A percentile compares a stretch with the other conserved stretches of the same genome.
Conservation (phyloP, 2,113 vertebrate genomes). For the Cyanoramphus novaezelandiae region DNA sequence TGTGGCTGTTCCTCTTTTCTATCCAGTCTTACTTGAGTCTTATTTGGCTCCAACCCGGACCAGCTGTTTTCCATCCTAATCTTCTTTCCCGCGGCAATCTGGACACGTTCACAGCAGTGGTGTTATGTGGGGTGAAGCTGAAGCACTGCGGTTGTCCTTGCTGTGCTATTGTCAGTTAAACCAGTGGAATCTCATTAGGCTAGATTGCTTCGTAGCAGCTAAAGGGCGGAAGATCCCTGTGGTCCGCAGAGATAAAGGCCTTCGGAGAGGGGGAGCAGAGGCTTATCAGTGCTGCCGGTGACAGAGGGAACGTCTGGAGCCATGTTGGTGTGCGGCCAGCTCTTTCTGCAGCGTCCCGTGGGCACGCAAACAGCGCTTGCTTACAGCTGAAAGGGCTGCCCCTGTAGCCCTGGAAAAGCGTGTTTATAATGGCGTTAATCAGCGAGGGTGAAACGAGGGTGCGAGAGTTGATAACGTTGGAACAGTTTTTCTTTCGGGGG, state of each 20-base stretch:
- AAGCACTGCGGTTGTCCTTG: not conserved
- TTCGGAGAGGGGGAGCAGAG: not conserved
- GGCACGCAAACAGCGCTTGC: not conserved
- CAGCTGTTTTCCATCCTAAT: slow-evolving; percentile 7
- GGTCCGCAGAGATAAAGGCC: slow-evolving; percentile 31
- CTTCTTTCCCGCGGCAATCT: not conserved
- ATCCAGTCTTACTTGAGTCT: not conserved
- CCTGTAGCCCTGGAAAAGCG: not conserved
- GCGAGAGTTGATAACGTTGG: not conserved
- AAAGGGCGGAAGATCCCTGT: slow-evolving; percentile 1
- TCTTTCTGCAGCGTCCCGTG: not conserved
- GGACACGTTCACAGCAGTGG: not conserved
- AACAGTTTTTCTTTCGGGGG: not conserved
- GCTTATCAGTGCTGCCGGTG: not conserved
- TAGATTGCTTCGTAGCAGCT: not conserved
- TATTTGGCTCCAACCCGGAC: not conserved
- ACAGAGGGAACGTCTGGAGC: not conserved
- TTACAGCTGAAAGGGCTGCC: not conserved
- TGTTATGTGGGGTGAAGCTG: not conserved
- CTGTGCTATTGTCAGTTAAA: not conserved
- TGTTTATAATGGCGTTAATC: not conserved
- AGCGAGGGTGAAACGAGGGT: not conserved
- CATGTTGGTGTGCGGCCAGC: not conserved
- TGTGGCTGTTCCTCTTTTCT: not conserved
- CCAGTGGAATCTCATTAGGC: slow-evolving; percentile 22